A percentile compares a stretch with the other conserved stretches of the same genome.
Conservation (phyloP, 2,888 invertebrate genomes). For the Dimorphilus gyrociliatus region DNA sequence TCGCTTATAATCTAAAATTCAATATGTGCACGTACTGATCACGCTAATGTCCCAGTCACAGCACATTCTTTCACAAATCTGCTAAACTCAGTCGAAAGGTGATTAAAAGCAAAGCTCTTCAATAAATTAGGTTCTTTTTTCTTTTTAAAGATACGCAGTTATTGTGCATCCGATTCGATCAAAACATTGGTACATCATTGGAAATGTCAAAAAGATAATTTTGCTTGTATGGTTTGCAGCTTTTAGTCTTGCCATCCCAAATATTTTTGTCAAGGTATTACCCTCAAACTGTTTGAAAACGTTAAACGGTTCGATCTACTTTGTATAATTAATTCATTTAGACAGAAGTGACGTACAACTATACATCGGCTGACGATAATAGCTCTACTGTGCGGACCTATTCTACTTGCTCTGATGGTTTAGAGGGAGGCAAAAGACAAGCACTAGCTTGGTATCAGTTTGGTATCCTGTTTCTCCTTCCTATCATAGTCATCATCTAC, state of each 20-base stretch:
- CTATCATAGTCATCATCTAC: slow-evolving; percentile 32
- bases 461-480: slow-evolving; percentile 34
- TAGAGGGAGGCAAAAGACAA: slow-evolving; percentile 15
- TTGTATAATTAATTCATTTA: too few relatives aligned
- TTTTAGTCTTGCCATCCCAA: slow-evolving; percentile 37
- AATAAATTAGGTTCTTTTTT: too few relatives aligned
- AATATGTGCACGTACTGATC: too few relatives aligned
- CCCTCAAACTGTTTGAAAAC: too few relatives aligned
- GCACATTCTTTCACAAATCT: too few relatives aligned
- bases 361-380: too few relatives aligned
- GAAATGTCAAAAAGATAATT: slow-evolving; percentile 39
- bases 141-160: slow-evolving; percentile 40
- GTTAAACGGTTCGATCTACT: too few relatives aligned
- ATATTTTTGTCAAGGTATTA: slow-evolving; percentile 40
- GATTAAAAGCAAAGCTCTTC: too few relatives aligned
- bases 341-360: too few relatives aligned
- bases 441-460: slow-evolving; percentile 35
- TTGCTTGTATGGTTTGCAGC: slow-evolving; percentile 40
- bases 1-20: too few relatives aligned
- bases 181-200: slow-evolving; percentile 40
- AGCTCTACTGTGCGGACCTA: not conserved
- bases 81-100: too few relatives aligned
- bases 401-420: slow-evolving; percentile 1
- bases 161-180: slow-evolving; percentile 43
- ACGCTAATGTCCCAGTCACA: too few relatives aligned